These are phyloP conservation scores for Hemibagrus guttatus DNA, from an alignment of 2,797 vertebrate species.

Conservation along the genomic window DNA sequence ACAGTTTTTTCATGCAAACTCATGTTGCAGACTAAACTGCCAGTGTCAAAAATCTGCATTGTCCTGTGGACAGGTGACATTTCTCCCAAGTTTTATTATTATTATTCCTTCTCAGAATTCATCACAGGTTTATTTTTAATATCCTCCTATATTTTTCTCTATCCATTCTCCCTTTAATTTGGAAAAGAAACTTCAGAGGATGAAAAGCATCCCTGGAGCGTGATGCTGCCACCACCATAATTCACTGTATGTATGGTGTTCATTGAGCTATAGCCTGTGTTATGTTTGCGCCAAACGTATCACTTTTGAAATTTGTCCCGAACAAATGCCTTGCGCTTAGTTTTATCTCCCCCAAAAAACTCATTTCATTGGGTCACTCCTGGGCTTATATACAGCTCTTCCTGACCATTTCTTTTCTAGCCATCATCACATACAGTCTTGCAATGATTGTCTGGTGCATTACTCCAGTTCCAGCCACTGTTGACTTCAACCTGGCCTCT, in stretches of 20 bases:
- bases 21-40: too few relatives aligned
- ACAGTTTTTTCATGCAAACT: too few relatives aligned
- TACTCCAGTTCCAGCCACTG: background rate
- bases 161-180: background rate
- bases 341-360: background rate
- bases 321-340: background rate
- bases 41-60: background rate
- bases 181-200: background rate
- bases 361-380: background rate
- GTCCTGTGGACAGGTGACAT: background rate
- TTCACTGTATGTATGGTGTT: background rate
- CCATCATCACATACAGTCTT: background rate
- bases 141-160: background rate
- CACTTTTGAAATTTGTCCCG: too few relatives aligned
- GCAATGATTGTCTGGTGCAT: background rate
- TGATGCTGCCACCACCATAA: background rate
- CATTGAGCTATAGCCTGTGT: too few relatives aligned
- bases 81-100: background rate
- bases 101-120: background rate
- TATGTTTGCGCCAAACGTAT: too few relatives aligned
- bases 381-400: background rate
- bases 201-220: background rate
- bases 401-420: background rate
- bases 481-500: background rate
- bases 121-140: background rate